These are phyloP conservation scores for Calephelis nemesis DNA, from an alignment of 1,140 invertebrate species.

Conservation along the genomic window DNA sequence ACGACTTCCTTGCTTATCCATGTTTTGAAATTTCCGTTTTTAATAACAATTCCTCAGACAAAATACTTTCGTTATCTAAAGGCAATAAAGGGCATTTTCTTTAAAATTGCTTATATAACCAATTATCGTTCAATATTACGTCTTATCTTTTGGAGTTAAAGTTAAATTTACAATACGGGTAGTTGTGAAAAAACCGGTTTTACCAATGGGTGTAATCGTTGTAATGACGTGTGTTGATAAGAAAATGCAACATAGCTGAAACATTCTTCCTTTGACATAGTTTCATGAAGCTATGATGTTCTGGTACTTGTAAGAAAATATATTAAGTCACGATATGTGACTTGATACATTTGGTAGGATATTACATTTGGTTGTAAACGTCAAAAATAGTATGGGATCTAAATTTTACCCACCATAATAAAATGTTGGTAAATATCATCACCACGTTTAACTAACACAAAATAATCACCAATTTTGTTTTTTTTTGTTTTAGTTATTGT, in stretches of 20 bases:
- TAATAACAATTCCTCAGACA: not conserved
- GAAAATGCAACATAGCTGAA: slow-evolving; percentile 2
- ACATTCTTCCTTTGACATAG: slow-evolving; percentile 13
- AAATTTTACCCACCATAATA: too few relatives aligned
- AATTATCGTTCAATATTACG: not conserved
- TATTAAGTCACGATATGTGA: too few relatives aligned
- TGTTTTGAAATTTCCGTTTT: not conserved
- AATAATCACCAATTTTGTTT: too few relatives aligned
- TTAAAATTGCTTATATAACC: slow-evolving; percentile 6
- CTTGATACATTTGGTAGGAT: too few relatives aligned
- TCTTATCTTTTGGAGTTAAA: not conserved
- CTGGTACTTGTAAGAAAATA: not conserved
- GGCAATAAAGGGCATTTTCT: slow-evolving; percentile 10
- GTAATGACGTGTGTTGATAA: slow-evolving; percentile 11
- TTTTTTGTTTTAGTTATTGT: too few relatives aligned
- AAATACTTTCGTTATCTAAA: not conserved
- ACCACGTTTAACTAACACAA: too few relatives aligned
- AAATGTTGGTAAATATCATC: too few relatives aligned
- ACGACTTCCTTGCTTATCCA: slow-evolving; percentile 1
- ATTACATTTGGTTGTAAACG: too few relatives aligned
- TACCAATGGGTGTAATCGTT: not conserved
- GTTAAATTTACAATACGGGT: not conserved
- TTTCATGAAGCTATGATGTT: slow-evolving; percentile 1
- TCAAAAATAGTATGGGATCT: too few relatives aligned
- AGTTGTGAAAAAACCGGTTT: slow-evolving; percentile 4